Evolutionary conservation across 2,113 vertebrate genomes (phyloP), one percentile per base, ranked within the genome.

Genomic region (Gymnocephalus cernua): DNA sequence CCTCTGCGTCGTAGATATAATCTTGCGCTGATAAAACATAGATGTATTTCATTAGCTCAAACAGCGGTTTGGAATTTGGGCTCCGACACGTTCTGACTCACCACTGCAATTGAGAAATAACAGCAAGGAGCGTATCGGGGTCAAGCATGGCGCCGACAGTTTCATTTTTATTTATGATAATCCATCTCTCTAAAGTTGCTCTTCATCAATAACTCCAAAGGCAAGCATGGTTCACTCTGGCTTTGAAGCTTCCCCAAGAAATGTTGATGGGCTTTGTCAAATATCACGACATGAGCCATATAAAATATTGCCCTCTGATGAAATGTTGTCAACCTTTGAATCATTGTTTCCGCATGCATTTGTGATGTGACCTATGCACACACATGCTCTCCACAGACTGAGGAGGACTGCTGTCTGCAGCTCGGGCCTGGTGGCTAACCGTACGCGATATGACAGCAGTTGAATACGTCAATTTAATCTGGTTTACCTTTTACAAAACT

Each of bases 261-360:
- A 6, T 57, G 71, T 57, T 87, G 88, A 89, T 79, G 71, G 87
- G 57, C 66, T 47, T 57, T 63, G 79, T 91, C 78, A 92, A 87
- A 88, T 86, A 83, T 83, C 61, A 74, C 38, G 21, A 85, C 85
- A 82, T 48, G 15, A 63, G 65, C 38, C 54, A 14, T 56, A 77
- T 83, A 69, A 87, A 77, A 77, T 68, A 85, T 75, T 53, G 19
- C 67, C 65, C 74, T 69, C 84, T 72, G 81, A 76, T 83, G 83
- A 88, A 85, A 88, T 27, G 65, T 77, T 89, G 84, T 89, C 83
- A 82, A 57, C 66, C 66, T 75, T 67, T 91, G 88, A 92, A 75
- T 82, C 84, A 90, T 62, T 77, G 68, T 83, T 74, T 83, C 64
- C 45, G n/a, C 12, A 11, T 73, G 77, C 61, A 56, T 65, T 61